A percentile compares a stretch with the other conserved stretches of the same genome.
Evolutionary conservation across 2,797 vertebrate genomes (phyloP).

Genomic region (Pangasius larnaudii): DNA sequence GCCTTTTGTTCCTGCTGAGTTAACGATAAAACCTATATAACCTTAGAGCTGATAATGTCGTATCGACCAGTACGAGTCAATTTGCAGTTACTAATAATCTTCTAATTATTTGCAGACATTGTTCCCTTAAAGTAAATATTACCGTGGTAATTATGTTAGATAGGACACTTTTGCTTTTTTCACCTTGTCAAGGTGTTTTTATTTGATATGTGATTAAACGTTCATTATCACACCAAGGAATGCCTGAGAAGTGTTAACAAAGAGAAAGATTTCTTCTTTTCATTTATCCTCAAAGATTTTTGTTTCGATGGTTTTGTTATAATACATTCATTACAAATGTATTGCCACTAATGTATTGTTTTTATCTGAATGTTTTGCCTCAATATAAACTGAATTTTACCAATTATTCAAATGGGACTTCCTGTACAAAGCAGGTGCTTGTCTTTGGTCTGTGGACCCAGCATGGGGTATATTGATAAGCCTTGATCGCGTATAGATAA

Average conservation of each 20-base stretch:
- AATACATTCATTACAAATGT: neutral
- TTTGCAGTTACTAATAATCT: slow-evolving; percentile 48
- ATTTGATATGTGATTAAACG: slow-evolving; percentile 16
- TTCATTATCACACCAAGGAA: neutral
- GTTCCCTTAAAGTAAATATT: slow-evolving; percentile 57
- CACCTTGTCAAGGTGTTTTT: slow-evolving; percentile 26
- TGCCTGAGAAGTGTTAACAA: neutral
- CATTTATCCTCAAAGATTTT: neutral
- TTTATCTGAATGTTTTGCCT: neutral
- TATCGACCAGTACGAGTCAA: slow-evolving; percentile 40
- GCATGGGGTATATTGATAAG: slow-evolving; percentile 75
- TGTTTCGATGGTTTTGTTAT: neutral
- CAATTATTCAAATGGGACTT: neutral
- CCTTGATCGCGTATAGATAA: slow-evolving; percentile 83
- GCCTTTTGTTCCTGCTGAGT: slow-evolving; percentile 35
- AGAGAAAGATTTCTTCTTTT: neutral
- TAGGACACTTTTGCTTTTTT: slow-evolving; percentile 40
- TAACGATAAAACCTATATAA: slow-evolving; percentile 29
- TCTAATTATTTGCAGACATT: slow-evolving; percentile 37
- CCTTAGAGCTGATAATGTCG: slow-evolving; percentile 34
- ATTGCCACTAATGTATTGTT: neutral
- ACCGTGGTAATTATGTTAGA: slow-evolving; percentile 28
- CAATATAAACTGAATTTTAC: neutral
- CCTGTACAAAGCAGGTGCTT: slow-evolving; percentile 82
- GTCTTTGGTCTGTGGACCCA: slow-evolving; percentile 81